phyloP scores from a whole-genome alignment of 2,888 invertebrate species.

The Eupithecia exiguata region DNA sequence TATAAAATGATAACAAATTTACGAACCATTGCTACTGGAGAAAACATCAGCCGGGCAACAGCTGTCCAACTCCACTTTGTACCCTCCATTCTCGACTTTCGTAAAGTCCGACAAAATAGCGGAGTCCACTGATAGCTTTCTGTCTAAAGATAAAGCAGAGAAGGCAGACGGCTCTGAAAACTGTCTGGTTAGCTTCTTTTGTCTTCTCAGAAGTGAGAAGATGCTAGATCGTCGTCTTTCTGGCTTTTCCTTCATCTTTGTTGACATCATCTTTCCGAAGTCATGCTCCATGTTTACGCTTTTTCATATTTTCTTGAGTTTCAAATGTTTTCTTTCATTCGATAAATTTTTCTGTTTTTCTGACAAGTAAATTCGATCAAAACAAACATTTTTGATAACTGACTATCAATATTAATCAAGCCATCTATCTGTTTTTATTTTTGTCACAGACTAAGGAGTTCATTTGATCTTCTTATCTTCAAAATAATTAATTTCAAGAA shows the following conservation, averaged over 20 bases:
- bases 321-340: background rate
- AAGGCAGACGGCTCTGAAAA: conserved; percentile 64
- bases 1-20: conserved; percentile 5
- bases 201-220: conserved; percentile 65
- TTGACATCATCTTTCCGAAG: conserved; percentile 49
- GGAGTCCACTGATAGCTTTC: conserved; percentile 73
- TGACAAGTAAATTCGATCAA: background rate
- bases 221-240: conserved; percentile 70
- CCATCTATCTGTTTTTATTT: background rate
- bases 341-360: background rate
- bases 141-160: conserved; percentile 45
- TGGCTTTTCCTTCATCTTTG: conserved; percentile 62
- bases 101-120: conserved; percentile 65
- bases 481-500: background rate
- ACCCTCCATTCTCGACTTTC: conserved; percentile 52
- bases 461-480: background rate
- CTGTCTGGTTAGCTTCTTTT: conserved; percentile 70
- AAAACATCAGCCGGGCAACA: conserved; percentile 49
- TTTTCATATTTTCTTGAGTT: background rate
- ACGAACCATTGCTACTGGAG: conserved; percentile 61
- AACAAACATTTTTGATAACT: background rate
- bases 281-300: conserved; percentile 59
- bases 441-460: background rate
- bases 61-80: conserved; percentile 52
- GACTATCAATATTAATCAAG: background rate